Evolutionary conservation across 2,797 vertebrate genomes (phyloP), one percentile per base, ranked within the genome.

Genomic region (Sandelia bainsii): DNA sequence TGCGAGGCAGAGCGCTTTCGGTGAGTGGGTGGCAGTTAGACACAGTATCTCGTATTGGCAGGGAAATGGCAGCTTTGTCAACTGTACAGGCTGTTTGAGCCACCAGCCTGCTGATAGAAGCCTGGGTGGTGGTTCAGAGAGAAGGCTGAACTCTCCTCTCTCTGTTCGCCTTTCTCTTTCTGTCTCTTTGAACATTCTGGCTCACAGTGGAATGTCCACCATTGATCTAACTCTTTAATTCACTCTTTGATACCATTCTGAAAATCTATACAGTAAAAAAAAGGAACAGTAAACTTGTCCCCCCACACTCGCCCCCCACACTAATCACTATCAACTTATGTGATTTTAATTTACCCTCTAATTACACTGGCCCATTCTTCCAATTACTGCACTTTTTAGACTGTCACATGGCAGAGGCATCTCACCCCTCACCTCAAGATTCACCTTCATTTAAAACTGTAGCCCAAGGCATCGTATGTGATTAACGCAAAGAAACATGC

Each of bases 51-150:
- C 23, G 19, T 60, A 75, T 72, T 84, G 86, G 87, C 88, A 88
- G 87, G 77, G 81, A 91, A 90, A 90, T 87, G 87, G 87, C 87
- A 88, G 88, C 87, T 91, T 87, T 88, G 91, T 90, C 88, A 84
- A 87, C 75, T 75, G 87, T 71, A 66, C 73, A 84, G 82, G 84
- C 67, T 72, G 78, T 82, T 78, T 69, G 76, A 89, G 85, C 76
- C 82, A 84, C 83, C 79, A 73, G 80, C 72, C 84, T 60, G 87
- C 76, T 84, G 87, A 87, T 78, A 81, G n/a, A 68, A 81, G 84
- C 69, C 77, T 32, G 84, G 75, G 74, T 82, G 77, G 77, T 13
- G 70, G 80, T 82, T 88, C 80, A 82, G 81, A 79, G 69, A 32
- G 63, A 67, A 61, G 76, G 67, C 72, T 37, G 32, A 82, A 82